phyloP scores from a whole-genome alignment of 2,113 vertebrate genomes.

The Gallinago jamesoni region DNA sequence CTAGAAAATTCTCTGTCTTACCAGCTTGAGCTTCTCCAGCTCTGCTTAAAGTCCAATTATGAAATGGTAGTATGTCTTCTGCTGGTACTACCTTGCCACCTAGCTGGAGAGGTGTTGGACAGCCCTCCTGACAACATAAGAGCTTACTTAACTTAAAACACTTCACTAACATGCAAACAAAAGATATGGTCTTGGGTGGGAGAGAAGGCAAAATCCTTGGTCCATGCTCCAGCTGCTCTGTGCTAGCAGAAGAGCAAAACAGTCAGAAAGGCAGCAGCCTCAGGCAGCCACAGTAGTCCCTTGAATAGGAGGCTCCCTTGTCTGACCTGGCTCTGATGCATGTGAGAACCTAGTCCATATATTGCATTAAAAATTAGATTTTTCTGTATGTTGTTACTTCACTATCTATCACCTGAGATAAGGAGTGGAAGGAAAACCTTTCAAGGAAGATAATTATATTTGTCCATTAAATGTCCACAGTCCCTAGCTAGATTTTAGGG shows the following conservation, averaged over 20 bases:
- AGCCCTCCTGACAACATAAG: not conserved
- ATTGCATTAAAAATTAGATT: not conserved
- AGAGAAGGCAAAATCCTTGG: not conserved
- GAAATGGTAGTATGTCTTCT: not conserved
- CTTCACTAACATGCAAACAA: not conserved
- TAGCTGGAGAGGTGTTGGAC: not conserved
- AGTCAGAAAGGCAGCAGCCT: not conserved
- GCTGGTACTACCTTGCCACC: not conserved
- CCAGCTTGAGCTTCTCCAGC: not conserved
- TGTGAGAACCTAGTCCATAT: not conserved
- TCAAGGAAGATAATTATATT: not conserved
- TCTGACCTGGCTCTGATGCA: not conserved
- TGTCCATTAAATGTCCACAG: not conserved
- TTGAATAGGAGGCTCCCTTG: not conserved
- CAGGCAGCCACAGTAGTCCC: not conserved
- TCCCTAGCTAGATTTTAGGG: not conserved
- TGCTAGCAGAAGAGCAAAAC: not conserved
- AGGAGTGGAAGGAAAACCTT: not conserved
- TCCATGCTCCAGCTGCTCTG: not conserved
- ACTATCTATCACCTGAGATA: not conserved
- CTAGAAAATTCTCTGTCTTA: not conserved
- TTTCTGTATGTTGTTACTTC: not conserved
- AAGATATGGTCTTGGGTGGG: not conserved
- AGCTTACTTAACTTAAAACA: not conserved
- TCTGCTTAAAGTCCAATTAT: not conserved